Evolutionary conservation across 2,113 vertebrate genomes (phyloP).

Genomic region (Ageneiosus marmoratus): DNA sequence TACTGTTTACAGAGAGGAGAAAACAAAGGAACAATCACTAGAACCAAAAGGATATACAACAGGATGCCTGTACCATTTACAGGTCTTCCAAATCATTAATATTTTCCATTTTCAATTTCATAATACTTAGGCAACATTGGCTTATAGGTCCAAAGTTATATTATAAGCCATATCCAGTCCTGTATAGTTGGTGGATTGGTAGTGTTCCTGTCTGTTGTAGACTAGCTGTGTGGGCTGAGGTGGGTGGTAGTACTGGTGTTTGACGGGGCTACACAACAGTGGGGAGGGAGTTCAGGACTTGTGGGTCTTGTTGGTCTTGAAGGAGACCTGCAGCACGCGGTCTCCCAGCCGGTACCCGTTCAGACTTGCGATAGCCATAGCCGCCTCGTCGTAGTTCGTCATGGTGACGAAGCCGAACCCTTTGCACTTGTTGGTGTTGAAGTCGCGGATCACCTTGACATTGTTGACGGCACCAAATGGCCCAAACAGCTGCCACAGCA

Average conservation of each 20-base stretch:
- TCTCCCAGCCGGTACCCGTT: conserved; percentile 99
- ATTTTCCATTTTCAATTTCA: conserved; percentile 85
- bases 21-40: conserved; percentile 87
- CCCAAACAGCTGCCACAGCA: conserved; percentile 99
- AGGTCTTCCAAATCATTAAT: conserved; percentile 84
- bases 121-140: conserved; percentile 99
- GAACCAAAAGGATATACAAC: conserved; percentile 78
- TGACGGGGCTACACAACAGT: conserved; percentile 60
- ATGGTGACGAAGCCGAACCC: conserved; percentile 99
- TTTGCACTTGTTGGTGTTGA: conserved; percentile 99
- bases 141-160: conserved; percentile 99
- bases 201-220: conserved; percentile 82
- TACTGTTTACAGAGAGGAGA: conserved; percentile 98
- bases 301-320: conserved; percentile 99
- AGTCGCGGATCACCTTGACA: conserved; percentile 99
- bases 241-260: conserved; percentile 69
- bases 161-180: conserved; percentile 99
- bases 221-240: conserved; percentile 81
- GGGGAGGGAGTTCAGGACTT: conserved; percentile 89
- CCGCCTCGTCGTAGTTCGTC: conserved; percentile 99
- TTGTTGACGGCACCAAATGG: conserved; percentile 99
- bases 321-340: conserved; percentile 99
- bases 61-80: conserved; percentile 73
- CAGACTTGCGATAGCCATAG: conserved; percentile 99
- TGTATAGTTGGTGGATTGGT: conserved; percentile 78